These are phyloP conservation scores for Physella acuta DNA, from an alignment of 1,140 invertebrate species.

Conservation along the genomic window DNA sequence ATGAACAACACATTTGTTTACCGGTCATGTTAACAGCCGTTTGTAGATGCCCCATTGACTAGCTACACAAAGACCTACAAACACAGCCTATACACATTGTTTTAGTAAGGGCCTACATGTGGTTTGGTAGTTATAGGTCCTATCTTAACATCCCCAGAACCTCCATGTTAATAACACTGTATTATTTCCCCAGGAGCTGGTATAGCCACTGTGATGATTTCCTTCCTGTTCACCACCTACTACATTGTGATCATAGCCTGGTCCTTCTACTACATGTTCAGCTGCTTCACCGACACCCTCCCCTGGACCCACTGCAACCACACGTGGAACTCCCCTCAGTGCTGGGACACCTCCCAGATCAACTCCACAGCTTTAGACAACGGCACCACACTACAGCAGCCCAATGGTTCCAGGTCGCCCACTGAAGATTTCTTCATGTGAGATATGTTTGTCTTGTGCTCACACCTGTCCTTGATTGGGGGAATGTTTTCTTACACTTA, in stretches of 20 bases:
- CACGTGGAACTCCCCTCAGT: constrained; percentile 65
- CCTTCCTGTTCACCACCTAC: constrained; percentile 70
- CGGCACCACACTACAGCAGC: constrained; percentile 8
- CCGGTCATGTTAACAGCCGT: too few species aligned
- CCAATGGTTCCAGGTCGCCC: constrained; percentile 44
- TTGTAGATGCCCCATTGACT: too few species aligned
- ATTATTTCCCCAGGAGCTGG: constrained; percentile 54
- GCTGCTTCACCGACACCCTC: constrained; percentile 83
- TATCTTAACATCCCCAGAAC: background rate
- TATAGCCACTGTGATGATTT: constrained; percentile 56
- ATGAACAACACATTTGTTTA: too few species aligned
- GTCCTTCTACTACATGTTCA: constrained; percentile 94
- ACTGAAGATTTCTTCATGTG: constrained; percentile 51
- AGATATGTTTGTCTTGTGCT: too few species aligned
- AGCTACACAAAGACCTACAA: too few species aligned
- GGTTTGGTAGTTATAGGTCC: background rate
- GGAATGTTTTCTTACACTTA: too few species aligned
- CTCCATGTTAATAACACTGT: too few species aligned
- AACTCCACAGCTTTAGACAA: background rate
- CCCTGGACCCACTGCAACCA: constrained; percentile 93
- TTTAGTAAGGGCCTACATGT: background rate
- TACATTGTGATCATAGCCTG: constrained; percentile 99
- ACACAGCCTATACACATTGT: too few species aligned
- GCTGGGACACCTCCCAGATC: constrained; percentile 36
- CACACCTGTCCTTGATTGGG: too few species aligned